Evolutionary conservation across 2,888 invertebrate species (phyloP), one percentile per base, ranked within the genome.

Genomic region (Myopa testacea): DNA sequence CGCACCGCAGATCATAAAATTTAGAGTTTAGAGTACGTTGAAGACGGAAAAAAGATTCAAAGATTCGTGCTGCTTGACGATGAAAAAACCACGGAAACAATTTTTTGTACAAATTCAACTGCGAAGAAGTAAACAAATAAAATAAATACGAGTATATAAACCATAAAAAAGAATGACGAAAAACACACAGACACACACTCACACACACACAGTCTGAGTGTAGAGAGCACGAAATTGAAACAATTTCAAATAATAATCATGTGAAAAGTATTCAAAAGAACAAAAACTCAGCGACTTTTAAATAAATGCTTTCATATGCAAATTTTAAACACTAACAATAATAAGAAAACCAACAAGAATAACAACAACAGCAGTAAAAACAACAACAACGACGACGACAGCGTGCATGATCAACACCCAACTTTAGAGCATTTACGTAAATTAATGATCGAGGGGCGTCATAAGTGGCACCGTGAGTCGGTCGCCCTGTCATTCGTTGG

Each of bases 1-100:
- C 76, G 73, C 78, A 78, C 78, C 78, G 71, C 78, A 76, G 74
- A 77, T 74, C 78, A 79, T 79, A 62, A 62, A 74, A 76, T 79
- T 74, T 79, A 37, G 70, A 65, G 73, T 55, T 78, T 78, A 74
- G 34, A n/a, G 26, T 34, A 16, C 19, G 8, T 0, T 34, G 38
- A 12, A 37, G 37, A 7, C 1, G 16, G 55, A 60, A 58, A 50
- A n/a, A 19, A 38, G 19, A 40, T 37, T 37, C 10, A 58, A 16
- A 37, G 55, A 37, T 12, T 12, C 5, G 10, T 37, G 14, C 63
- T 63, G 14, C 63, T 14, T 63, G 34, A 37, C 2, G 26, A 2
- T 26, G 26, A 26, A 26, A 26, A 26, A 26, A 26, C 26, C 26
- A 26, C 26, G 26, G 26, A 26, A 26, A 26, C 26, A 26, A 26